Percentiles rank a stretch among this genome's conserved stretches.
These are phyloP conservation scores for Dallia pectoralis DNA, from an alignment of 2,797 vertebrate species.

Conservation along the genomic window DNA sequence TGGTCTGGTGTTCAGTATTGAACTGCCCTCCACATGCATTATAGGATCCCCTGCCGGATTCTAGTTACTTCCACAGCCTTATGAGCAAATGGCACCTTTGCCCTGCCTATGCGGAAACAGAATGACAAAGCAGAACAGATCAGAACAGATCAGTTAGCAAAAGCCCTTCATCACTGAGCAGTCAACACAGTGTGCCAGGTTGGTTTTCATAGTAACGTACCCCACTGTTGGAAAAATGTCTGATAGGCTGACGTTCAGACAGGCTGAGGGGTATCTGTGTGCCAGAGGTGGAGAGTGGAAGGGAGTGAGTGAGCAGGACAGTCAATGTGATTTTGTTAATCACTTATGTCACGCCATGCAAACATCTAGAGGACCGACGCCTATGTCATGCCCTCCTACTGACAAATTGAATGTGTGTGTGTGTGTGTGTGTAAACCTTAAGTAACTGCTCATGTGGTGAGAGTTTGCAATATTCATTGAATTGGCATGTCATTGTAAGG, in stretches of 20 bases:
- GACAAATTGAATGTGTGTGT: background rate
- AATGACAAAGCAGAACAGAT: background rate
- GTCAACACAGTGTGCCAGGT: background rate
- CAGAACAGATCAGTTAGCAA: background rate
- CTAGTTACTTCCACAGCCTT: background rate
- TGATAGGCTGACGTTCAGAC: background rate
- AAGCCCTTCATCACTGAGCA: background rate
- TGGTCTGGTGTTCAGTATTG: background rate
- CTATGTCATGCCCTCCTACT: background rate
- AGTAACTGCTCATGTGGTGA: background rate
- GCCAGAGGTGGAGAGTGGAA: background rate
- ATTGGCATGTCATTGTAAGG: background rate
- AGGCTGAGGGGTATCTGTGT: background rate
- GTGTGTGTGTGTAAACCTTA: background rate
- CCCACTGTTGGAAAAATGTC: background rate
- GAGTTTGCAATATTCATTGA: background rate
- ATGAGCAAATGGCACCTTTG: background rate
- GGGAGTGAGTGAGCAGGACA: background rate
- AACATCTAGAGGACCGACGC: background rate
- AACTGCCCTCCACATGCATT: background rate
- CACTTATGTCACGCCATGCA: background rate
- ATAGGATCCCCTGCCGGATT: background rate
- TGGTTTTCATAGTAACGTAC: background rate
- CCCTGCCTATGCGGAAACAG: background rate
- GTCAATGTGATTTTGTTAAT: background rate